Percentiles rank a stretch among this genome's conserved stretches.
These are phyloP conservation scores for Onychostruthus taczanowskii DNA, from an alignment of 2,113 vertebrate genomes.

Conservation along the genomic window DNA sequence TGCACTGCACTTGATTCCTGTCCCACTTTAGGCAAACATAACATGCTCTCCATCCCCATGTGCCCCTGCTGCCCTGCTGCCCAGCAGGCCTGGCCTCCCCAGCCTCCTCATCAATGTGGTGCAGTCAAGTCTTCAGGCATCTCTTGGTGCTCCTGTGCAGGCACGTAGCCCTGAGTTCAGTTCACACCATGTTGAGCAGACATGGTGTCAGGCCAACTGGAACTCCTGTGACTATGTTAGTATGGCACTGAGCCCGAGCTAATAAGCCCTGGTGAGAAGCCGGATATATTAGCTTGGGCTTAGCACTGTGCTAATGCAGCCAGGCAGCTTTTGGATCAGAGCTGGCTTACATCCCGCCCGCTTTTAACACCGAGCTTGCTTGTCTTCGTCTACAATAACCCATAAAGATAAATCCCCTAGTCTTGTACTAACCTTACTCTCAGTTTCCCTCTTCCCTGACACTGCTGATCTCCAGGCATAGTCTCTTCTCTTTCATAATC, in stretches of 20 bases:
- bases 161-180: neutral
- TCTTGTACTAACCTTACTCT: slow-evolving; percentile 51
- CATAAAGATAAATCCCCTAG: slow-evolving; percentile 47
- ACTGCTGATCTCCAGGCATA: neutral
- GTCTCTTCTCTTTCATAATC: slow-evolving; percentile 10
- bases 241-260: slow-evolving; percentile 63
- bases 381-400: slow-evolving; percentile 25
- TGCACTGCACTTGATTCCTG: neutral
- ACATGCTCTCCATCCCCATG: neutral
- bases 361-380: slow-evolving; percentile 54
- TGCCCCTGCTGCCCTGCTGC: neutral
- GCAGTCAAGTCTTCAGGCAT: neutral
- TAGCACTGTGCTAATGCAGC: slow-evolving; percentile 65
- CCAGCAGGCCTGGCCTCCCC: neutral
- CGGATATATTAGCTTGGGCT: slow-evolving; percentile 71
- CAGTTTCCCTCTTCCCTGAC: slow-evolving; percentile 18
- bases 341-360: slow-evolving; percentile 61
- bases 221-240: slow-evolving; percentile 51
- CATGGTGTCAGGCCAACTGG: slow-evolving; percentile 47
- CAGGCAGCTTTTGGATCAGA: slow-evolving; percentile 70
- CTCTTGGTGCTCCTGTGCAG: neutral
- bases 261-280: slow-evolving; percentile 68
- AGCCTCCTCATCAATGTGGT: neutral
- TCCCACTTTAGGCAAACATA: neutral
- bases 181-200: neutral